phyloP scores from a whole-genome alignment of 2,888 invertebrate species.

The Bursaphelenchus okinawaensis region DNA sequence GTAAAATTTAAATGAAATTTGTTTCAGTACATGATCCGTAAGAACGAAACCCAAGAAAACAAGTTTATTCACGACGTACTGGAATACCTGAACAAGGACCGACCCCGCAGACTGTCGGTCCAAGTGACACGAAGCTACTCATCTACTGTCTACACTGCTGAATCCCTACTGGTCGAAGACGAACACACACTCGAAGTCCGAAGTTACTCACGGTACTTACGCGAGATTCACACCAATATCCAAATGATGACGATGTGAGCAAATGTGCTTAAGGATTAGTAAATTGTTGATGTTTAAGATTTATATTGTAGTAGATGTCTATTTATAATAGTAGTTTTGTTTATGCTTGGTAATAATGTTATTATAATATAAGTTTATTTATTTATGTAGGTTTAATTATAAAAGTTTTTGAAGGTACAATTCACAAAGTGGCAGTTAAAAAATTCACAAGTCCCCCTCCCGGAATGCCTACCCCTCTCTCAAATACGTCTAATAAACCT shows the following conservation, averaged over 20 bases:
- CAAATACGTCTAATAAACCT: no score
- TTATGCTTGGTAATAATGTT: no score
- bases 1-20: neutral
- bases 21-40: neutral
- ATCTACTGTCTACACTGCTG: neutral
- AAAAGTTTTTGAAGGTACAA: no score
- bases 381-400: no score
- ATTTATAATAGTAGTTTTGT: no score
- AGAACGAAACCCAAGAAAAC: neutral
- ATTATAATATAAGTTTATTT: no score
- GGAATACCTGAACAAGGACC: neutral
- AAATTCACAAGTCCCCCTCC: no score
- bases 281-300: neutral
- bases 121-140: neutral
- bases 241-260: neutral
- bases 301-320: no score
- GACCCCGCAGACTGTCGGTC: neutral
- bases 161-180: neutral
- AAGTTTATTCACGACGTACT: neutral
- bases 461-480: no score
- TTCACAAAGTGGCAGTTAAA: no score
- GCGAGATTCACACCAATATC: neutral
- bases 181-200: neutral
- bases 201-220: neutral
- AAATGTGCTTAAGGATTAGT: neutral